These are phyloP conservation scores for Bos javanicus DNA, from an alignment of 2,113 vertebrate genomes.

Conservation along the genomic window DNA sequence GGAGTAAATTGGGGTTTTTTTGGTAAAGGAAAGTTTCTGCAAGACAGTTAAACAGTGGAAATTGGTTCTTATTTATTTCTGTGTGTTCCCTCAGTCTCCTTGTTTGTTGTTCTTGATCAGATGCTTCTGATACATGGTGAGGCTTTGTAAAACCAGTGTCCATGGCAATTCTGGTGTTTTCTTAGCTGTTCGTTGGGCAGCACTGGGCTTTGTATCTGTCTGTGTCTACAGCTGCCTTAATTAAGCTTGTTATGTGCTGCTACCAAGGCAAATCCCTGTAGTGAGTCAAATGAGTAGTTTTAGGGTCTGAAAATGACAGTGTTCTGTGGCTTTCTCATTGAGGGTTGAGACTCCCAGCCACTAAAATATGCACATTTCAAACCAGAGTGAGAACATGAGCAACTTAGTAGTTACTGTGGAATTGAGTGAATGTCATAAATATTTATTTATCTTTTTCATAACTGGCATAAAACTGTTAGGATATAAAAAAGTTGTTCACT, in stretches of 20 bases:
- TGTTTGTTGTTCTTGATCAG: background rate
- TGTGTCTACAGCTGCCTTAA: background rate
- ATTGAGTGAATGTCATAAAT: constrained; percentile 47
- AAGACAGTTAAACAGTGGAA: background rate
- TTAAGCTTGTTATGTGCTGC: background rate
- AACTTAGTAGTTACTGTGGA: constrained; percentile 70
- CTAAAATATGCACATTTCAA: constrained; percentile 56
- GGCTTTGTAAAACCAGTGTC: background rate
- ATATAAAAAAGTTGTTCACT: constrained; percentile 65
- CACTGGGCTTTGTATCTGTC: background rate
- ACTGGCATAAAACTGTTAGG: constrained; percentile 59
- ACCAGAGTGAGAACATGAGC: constrained; percentile 33
- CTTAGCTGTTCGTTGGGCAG: background rate
- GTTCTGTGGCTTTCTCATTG: constrained; percentile 14
- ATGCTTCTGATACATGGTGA: background rate
- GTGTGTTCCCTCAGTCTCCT: background rate
- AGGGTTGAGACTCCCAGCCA: constrained; percentile 16
- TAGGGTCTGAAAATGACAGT: background rate
- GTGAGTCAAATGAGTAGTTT: background rate
- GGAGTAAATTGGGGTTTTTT: background rate
- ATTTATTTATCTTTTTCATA: constrained; percentile 59
- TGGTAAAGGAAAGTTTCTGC: background rate
- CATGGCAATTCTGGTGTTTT: background rate
- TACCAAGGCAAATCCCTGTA: background rate
- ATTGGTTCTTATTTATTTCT: background rate